phyloP scores from a whole-genome alignment of 2,888 invertebrate species.

The Agrochola lychnidis region DNA sequence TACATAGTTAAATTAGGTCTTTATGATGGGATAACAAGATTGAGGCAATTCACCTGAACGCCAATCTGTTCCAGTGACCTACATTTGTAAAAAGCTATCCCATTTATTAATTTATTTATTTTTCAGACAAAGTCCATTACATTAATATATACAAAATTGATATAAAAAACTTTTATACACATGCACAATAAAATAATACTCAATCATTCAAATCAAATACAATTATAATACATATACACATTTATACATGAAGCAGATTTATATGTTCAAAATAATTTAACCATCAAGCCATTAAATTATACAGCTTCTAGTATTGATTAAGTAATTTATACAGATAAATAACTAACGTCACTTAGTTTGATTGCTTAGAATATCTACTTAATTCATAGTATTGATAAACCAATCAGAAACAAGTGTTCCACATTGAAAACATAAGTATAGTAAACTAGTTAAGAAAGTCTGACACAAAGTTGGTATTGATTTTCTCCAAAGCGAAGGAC shows the following conservation, averaged over 20 bases:
- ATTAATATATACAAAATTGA: too few relatives aligned
- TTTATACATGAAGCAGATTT: background rate
- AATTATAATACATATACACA: too few relatives aligned
- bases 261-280: background rate
- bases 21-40: background rate
- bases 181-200: too few relatives aligned
- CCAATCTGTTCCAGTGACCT: background rate
- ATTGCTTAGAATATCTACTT: constrained; percentile 15
- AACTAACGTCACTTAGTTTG: constrained; percentile 2
- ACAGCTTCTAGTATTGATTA: constrained; percentile 9
- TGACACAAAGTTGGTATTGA: constrained; percentile 41
- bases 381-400: background rate
- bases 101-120: background rate
- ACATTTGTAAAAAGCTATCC: too few relatives aligned
- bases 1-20: background rate
- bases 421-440: background rate
- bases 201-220: too few relatives aligned
- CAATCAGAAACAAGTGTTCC: constrained; percentile 30
- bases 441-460: constrained; percentile 25
- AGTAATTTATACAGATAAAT: constrained; percentile 10
- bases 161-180: too few relatives aligned
- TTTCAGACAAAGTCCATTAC: too few relatives aligned
- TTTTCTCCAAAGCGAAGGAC: constrained; percentile 36
- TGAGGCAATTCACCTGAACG: background rate
- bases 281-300: background rate